Evolutionary conservation across 92 coral and sea anemone genomes (phyloP).

Genomic region (Desmophyllum pertusum): DNA sequence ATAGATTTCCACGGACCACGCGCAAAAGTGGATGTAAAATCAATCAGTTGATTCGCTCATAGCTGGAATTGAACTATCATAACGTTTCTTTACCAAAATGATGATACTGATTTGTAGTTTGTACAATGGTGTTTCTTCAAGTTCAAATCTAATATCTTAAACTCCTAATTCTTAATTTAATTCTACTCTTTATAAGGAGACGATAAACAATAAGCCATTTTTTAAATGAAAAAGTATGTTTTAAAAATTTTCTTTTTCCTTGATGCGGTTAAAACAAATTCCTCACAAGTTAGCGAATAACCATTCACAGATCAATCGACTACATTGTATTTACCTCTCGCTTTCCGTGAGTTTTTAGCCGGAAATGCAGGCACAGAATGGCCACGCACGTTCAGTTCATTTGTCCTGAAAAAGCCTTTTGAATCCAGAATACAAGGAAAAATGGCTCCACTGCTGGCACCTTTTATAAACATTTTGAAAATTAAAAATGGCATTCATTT

Average conservation of each 20-base stretch:
- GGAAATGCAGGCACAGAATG: conserved; percentile 6
- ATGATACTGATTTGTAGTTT: too few species aligned
- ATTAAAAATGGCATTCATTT: neutral
- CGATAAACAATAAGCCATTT: neutral
- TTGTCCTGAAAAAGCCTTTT: neutral
- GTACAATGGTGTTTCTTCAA: too few species aligned
- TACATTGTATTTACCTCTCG: neutral
- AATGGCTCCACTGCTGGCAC: too few species aligned
- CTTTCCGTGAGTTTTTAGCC: neutral
- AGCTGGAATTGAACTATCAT: neutral
- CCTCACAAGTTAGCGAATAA: neutral
- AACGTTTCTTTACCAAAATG: neutral
- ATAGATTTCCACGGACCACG: neutral
- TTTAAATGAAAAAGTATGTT: too few species aligned
- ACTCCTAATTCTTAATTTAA: neutral
- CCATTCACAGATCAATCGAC: neutral
- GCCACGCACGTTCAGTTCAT: neutral
- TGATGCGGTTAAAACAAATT: neutral
- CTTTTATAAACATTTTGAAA: neutral
- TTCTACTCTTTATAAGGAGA: neutral
- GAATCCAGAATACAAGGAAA: neutral
- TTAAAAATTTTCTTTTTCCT: neutral
- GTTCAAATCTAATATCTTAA: neutral
- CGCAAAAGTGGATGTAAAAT: neutral
- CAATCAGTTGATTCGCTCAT: neutral